phyloP scores from a whole-genome alignment of 2,797 vertebrate species.

The Spea hammondii region DNA sequence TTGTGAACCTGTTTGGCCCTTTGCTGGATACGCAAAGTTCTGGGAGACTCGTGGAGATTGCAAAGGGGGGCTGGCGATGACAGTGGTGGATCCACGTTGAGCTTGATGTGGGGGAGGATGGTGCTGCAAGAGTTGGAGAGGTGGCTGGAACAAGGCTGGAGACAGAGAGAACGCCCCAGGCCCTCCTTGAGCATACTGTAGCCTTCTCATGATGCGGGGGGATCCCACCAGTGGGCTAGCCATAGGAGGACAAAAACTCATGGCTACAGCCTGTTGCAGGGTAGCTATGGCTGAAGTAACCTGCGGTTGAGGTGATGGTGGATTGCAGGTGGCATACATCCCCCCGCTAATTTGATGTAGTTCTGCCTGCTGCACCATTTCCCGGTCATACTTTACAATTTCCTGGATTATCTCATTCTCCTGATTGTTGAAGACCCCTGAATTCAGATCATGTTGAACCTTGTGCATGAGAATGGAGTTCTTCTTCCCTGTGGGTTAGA shows the following conservation, averaged over 20 bases:
- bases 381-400: slow-evolving; percentile 96
- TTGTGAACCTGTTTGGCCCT: slow-evolving; percentile 79
- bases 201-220: slow-evolving; percentile 81
- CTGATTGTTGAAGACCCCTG: slow-evolving; percentile 94
- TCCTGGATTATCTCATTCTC: slow-evolving; percentile 99
- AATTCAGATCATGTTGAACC: slow-evolving; percentile 94
- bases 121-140: slow-evolving; percentile 57
- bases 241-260: slow-evolving; percentile 92
- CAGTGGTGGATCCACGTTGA: slow-evolving; percentile 61
- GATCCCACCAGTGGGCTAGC: slow-evolving; percentile 82
- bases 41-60: slow-evolving; percentile 76
- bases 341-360: slow-evolving; percentile 75
- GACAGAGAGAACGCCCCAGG: slow-evolving; percentile 79
- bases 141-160: slow-evolving; percentile 72
- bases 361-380: slow-evolving; percentile 94
- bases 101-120: slow-evolving; percentile 65
- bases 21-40: slow-evolving; percentile 70
- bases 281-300: slow-evolving; percentile 89
- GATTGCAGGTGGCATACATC: slow-evolving; percentile 65
- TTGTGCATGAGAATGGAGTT: slow-evolving; percentile 97
- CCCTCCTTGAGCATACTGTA: slow-evolving; percentile 77
- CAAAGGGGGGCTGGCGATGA: slow-evolving; percentile 74
- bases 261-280: slow-evolving; percentile 92
- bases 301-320: slow-evolving; percentile 70
- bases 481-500: slow-evolving; percentile 83